Evolutionary conservation across 30 jellyfish, hydroid and myxozoan genomes (phyloP).

Genomic region (Turritopsis dohrnii): DNA sequence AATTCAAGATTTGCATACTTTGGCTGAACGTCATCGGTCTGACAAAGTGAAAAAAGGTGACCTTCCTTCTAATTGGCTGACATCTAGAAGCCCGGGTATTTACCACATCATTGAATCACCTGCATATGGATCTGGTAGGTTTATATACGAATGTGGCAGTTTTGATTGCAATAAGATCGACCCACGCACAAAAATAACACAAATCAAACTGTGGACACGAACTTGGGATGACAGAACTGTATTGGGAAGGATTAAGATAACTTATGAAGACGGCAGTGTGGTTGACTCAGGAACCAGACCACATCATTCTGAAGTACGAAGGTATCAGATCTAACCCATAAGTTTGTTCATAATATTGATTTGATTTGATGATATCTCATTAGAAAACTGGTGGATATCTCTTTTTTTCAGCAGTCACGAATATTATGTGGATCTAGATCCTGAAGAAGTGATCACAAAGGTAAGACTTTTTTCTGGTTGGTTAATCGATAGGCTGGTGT

Average conservation of each 20-base stretch:
- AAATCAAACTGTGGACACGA: conserved; percentile 59
- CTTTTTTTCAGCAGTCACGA: not conserved
- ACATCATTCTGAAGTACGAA: not conserved
- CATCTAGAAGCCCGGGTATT: not conserved
- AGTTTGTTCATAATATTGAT: too few relatives aligned
- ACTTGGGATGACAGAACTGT: conserved; percentile 82
- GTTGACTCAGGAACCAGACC: not conserved
- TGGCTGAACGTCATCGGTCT: not conserved
- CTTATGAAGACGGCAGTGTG: conserved; percentile 15
- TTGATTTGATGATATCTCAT: too few relatives aligned
- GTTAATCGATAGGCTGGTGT: conserved; percentile 50
- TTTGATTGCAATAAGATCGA: not conserved
- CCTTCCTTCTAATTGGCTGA: not conserved
- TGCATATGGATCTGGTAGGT: not conserved
- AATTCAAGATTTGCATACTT: not conserved
- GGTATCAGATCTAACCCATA: not conserved
- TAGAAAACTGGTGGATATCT: not conserved
- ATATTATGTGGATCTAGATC: conserved; percentile 29
- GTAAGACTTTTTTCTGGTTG: conserved; percentile 43
- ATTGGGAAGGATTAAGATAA: conserved; percentile 38
- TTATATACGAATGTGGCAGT: not conserved
- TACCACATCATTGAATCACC: not conserved
- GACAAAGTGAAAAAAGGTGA: not conserved
- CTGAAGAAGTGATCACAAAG: conserved; percentile 43
- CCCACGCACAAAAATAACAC: not conserved